Conservation (phyloP, 2,797 vertebrate genomes). For the Mastacembelus armatus region DNA sequence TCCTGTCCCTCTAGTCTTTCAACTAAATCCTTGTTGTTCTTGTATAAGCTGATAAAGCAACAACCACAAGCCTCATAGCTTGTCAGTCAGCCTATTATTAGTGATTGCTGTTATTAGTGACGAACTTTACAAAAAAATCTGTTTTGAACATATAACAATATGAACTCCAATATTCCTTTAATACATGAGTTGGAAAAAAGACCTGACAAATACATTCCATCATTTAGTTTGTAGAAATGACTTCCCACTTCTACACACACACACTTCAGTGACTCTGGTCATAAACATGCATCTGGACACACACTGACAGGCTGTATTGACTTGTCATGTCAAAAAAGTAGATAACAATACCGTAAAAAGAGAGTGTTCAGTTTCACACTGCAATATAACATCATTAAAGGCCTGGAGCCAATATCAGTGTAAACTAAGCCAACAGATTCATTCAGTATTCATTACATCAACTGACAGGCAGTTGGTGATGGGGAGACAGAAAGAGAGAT, state of each 20-base stretch:
- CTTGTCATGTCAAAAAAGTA: constrained; percentile 40
- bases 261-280: no score
- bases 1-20: background rate
- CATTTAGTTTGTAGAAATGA: no score
- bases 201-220: no score
- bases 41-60: background rate
- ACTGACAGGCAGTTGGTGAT: constrained; percentile 23
- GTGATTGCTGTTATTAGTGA: no score
- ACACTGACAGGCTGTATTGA: constrained; percentile 30
- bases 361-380: constrained; percentile 46
- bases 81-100: background rate
- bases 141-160: no score
- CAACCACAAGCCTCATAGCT: background rate
- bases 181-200: no score
- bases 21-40: background rate
- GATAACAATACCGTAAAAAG: constrained; percentile 33
- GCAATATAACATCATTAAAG: constrained; percentile 64
- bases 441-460: constrained; percentile 61
- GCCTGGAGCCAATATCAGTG: constrained; percentile 39
- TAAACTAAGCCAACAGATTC: constrained; percentile 43
- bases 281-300: background rate
- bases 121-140: no score
- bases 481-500: constrained; percentile 17
- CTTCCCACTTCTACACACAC: background rate
- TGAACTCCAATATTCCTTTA: no score